These are phyloP conservation scores for Drosophila simulans DNA, from an alignment of 1,140 invertebrate genomes.

Conservation along the genomic window DNA sequence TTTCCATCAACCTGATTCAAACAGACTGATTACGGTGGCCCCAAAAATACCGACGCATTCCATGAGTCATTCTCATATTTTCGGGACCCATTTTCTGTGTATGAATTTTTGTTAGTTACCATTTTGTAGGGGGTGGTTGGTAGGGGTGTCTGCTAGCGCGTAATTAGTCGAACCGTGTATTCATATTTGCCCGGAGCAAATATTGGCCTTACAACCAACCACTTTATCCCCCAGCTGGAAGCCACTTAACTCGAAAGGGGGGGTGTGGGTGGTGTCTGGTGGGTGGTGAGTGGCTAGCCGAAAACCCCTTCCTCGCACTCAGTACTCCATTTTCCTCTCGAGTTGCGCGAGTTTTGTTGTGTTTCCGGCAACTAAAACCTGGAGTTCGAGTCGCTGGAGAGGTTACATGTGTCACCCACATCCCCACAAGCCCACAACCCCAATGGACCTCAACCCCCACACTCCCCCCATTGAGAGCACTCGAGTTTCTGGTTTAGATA, in stretches of 20 bases:
- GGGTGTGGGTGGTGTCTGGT: no score
- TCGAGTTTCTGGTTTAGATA: constrained; percentile 30
- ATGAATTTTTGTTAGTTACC: background rate
- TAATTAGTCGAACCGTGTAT: constrained; percentile 31
- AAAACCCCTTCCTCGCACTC: background rate
- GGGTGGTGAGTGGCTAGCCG: background rate
- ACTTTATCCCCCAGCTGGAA: constrained; percentile 14
- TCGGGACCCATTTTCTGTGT: background rate
- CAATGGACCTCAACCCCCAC: no score
- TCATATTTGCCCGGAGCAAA: constrained; percentile 36
- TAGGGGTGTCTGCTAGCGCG: background rate
- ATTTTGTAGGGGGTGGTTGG: background rate
- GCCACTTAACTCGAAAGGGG: constrained; percentile 5
- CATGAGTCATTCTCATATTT: constrained; percentile 22
- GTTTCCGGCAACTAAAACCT: constrained; percentile 18
- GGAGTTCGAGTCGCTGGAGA: constrained; percentile 5
- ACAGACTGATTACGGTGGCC: background rate
- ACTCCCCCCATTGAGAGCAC: background rate
- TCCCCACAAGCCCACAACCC: background rate
- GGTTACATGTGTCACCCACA: constrained; percentile 42
- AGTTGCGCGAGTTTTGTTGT: constrained; percentile 25
- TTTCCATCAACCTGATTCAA: no score
- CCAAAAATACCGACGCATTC: background rate
- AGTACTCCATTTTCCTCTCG: constrained; percentile 1
- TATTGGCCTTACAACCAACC: constrained; percentile 5